Conservation (phyloP, 2,113 vertebrate species). For the Nesoenas mayeri region DNA sequence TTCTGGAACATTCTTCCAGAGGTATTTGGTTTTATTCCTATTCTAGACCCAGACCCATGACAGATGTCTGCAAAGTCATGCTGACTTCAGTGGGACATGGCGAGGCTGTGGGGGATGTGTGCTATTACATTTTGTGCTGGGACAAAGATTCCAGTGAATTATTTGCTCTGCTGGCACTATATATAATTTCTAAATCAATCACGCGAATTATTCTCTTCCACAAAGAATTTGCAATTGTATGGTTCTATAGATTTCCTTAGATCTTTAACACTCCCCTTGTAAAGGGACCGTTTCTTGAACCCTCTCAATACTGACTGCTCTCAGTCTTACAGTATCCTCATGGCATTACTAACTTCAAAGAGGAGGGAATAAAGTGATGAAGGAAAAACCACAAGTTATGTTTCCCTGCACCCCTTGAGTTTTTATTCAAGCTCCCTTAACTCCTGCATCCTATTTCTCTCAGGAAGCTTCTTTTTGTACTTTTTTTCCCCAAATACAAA, state of each 20-base stretch:
- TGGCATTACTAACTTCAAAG: neutral
- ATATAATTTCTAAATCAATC: neutral
- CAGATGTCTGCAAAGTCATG: neutral
- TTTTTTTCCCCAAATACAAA: neutral
- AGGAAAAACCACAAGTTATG: neutral
- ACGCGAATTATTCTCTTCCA: neutral
- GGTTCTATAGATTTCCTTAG: neutral
- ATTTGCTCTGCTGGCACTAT: neutral
- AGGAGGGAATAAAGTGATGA: neutral
- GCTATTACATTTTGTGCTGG: neutral
- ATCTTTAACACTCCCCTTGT: neutral
- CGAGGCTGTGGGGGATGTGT: accelerated
- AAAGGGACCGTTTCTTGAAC: neutral
- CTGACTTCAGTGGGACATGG: neutral
- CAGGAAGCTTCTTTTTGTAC: neutral
- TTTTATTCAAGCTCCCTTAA: conserved; percentile 2
- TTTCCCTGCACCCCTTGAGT: neutral
- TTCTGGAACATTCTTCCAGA: conserved; percentile 1
- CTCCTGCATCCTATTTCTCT: neutral
- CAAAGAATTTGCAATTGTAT: neutral
- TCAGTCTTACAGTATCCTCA: neutral
- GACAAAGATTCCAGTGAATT: neutral
- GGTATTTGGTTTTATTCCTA: neutral
- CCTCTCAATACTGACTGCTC: neutral
- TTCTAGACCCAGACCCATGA: neutral